Conservation (phyloP, 2,113 vertebrate genomes). For the Notiomystis cincta region DNA sequence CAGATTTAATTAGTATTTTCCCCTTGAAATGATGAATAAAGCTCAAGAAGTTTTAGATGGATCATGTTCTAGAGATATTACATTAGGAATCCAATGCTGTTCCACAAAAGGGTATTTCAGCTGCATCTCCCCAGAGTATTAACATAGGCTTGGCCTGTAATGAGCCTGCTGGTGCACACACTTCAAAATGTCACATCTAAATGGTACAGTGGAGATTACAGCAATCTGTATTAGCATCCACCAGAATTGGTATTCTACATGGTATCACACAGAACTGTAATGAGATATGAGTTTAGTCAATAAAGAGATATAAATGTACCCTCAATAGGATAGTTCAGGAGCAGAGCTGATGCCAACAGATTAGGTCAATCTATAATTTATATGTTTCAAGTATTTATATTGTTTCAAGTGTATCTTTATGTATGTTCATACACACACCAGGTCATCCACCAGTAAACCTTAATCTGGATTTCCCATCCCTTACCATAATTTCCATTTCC, state of each 20-base stretch:
- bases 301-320: not conserved
- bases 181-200: not conserved
- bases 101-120: not conserved
- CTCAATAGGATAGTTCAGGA: not conserved
- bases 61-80: constrained; percentile 3
- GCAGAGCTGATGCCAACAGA: not conserved
- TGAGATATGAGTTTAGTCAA: not conserved
- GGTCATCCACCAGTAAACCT: not conserved
- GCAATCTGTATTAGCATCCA: not conserved
- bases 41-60: constrained; percentile 27
- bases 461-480: not conserved
- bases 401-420: not conserved
- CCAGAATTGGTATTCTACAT: not conserved
- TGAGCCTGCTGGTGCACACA: not conserved
- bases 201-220: not conserved
- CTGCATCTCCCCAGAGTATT: not conserved
- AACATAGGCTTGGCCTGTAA: not conserved
- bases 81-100: not conserved
- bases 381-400: not conserved
- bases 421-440: accelerated
- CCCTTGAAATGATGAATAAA: constrained; percentile 22
- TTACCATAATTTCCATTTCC: not conserved
- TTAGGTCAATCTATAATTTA: not conserved
- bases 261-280: not conserved
- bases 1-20: constrained; percentile 55